A percentile compares a stretch with the other conserved stretches of the same genome.
Evolutionary conservation across 2,888 invertebrate species (phyloP).

Genomic region (Pelosia muscerda): DNA sequence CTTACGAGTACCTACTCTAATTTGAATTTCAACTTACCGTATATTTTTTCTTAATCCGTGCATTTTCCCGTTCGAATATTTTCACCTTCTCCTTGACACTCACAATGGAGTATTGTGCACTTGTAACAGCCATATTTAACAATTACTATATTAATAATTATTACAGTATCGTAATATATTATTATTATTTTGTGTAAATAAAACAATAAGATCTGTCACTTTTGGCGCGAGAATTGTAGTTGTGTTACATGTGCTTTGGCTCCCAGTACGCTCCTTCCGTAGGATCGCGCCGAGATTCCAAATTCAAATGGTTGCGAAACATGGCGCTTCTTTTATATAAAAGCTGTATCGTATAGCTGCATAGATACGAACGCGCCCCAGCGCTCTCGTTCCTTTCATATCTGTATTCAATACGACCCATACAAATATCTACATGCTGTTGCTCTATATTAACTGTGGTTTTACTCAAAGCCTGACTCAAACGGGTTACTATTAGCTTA

Average conservation of each 20-base stretch:
- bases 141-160: slow-evolving; percentile 38
- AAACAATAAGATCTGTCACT: slow-evolving; percentile 72
- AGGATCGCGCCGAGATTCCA: slow-evolving; percentile 81
- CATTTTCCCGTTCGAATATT: slow-evolving; percentile 76
- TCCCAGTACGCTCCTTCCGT: slow-evolving; percentile 72
- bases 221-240: slow-evolving; percentile 68
- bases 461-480: slow-evolving; percentile 30
- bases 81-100: slow-evolving; percentile 77
- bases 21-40: slow-evolving; percentile 66
- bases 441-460: slow-evolving; percentile 43
- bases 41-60: slow-evolving; percentile 80
- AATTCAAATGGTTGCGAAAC: slow-evolving; percentile 82
- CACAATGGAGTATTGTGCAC: slow-evolving; percentile 79
- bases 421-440: slow-evolving; percentile 39
- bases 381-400: slow-evolving; percentile 75
- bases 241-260: slow-evolving; percentile 56
- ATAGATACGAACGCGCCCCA: slow-evolving; percentile 67
- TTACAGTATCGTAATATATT: slow-evolving; percentile 15
- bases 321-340: slow-evolving; percentile 82
- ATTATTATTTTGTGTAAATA: slow-evolving; percentile 37
- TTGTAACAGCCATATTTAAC: slow-evolving; percentile 78
- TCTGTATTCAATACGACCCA: slow-evolving; percentile 44
- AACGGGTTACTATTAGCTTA: too few species aligned
- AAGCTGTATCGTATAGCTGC: slow-evolving; percentile 61
- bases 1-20: neutral